Conservation (phyloP, 2,113 vertebrate species). For the Peromyscus polionotus region DNA sequence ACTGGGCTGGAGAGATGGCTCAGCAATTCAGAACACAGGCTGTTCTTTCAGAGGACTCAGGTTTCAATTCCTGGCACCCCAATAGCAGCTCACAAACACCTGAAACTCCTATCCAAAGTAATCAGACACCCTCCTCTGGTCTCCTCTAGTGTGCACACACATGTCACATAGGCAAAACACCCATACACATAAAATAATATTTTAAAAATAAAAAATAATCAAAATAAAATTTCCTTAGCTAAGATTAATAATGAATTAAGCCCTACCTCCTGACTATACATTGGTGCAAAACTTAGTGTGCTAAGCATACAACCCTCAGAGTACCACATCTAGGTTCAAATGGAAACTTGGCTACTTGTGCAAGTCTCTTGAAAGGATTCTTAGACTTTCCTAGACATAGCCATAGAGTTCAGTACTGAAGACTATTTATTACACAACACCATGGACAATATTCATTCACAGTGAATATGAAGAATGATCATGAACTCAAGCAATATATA, state of each 20-base stretch:
- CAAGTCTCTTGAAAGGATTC: not conserved
- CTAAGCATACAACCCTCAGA: not conserved
- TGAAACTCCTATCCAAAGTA: not conserved
- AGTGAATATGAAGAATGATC: not conserved
- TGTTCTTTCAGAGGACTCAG: not conserved
- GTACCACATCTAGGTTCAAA: not conserved
- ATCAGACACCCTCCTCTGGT: not conserved
- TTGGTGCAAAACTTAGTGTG: not conserved
- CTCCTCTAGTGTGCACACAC: not conserved
- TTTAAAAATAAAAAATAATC: not conserved
- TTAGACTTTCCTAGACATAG: not conserved
- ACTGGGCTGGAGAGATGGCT: not conserved
- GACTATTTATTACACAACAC: not conserved
- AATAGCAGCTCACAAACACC: not conserved
- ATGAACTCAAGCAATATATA: not conserved
- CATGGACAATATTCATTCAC: not conserved
- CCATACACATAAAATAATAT: not conserved
- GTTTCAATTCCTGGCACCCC: not conserved
- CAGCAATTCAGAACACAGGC: not conserved
- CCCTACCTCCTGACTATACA: too few relatives aligned
- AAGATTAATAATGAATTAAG: not conserved
- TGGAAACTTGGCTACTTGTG: not conserved
- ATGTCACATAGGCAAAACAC: not conserved
- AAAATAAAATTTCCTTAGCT: not conserved
- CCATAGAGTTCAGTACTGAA: not conserved